Evolutionary conservation across 2,113 vertebrate genomes (phyloP), one percentile per base, ranked within the genome.

Genomic region (Pseudorhombus dupliciocellatus): DNA sequence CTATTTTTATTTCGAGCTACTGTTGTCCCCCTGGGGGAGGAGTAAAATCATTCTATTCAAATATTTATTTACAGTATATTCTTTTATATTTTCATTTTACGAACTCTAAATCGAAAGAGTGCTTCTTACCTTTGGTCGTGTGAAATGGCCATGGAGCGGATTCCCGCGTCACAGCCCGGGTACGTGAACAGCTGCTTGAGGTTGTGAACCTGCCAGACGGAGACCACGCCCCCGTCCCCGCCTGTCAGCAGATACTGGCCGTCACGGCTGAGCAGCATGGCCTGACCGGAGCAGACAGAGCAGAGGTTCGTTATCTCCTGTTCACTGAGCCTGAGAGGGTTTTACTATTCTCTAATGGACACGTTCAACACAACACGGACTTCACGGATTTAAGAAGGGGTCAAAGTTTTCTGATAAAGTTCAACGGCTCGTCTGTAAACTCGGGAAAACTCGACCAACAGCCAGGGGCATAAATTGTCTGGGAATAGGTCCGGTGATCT

Each of bases 211-310:
- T 96, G 96, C 96, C 96, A 96, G 7, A 99, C 94, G 44, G 94
- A 93, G 40, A 99, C 90, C 2, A 99, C 92, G 0, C 97, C 97
- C 0, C 89, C 93, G 69, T 99, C 97, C 12, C 98, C 97, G 1
- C 98, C 98, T 0, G 95, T 96, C 54, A 99, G 94, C 87, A 99
- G 93, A 70, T 99, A 99, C 92, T 99, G 97, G 9, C 98, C 98
- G 1, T 99, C 97, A 7, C 94, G 95, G 72, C 97, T 99, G 80
- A 99, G 91, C 21, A 96, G 92, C 79, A 98, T 96, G 64, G 98
- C 97, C 98, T 99, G 73, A 0, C 9, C 54, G 37, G 62, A 74
- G 15, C 34, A 37, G 3, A 37, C 34, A 37, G 34, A 51, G 6
- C 14, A 22, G 10, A 5, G 1, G 4, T 12, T 18, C 7, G 12